A percentile compares a stretch with the other conserved stretches of the same genome.
Conservation (phyloP, 2,797 vertebrate genomes). For the Zonotrichia albicollis region DNA sequence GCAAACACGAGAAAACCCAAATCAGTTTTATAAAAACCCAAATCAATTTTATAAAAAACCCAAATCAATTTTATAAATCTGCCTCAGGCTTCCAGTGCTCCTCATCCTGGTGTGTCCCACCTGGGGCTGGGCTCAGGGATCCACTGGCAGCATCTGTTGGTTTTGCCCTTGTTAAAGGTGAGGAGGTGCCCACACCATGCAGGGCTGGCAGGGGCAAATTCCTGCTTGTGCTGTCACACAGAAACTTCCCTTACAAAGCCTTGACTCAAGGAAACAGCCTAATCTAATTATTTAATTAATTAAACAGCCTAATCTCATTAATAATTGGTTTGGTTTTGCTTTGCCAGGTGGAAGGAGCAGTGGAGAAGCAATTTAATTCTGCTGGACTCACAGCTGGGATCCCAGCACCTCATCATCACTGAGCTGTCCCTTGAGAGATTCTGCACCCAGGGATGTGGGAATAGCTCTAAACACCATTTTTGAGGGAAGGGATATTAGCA, state of each 20-base stretch:
- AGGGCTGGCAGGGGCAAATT: neutral
- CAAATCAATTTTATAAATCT: neutral
- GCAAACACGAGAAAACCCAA: neutral
- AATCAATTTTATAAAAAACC: neutral
- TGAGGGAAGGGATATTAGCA: neutral
- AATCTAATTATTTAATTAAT: neutral
- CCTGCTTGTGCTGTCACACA: neutral
- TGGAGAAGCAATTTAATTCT: neutral
- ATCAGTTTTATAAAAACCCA: too few species aligned
- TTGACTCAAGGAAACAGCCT: neutral
- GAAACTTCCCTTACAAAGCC: neutral
- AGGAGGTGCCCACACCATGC: neutral
- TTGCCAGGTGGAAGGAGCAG: neutral
- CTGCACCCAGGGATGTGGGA: neutral
- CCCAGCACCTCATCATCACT: neutral
- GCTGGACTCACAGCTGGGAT: neutral
- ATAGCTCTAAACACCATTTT: rapidly evolving
- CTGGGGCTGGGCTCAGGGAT: neutral
- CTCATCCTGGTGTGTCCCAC: rapidly evolving
- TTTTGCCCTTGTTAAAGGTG: neutral
- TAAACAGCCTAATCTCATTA: neutral
- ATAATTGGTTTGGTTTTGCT: neutral
- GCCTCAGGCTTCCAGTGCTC: neutral
- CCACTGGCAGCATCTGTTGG: neutral
- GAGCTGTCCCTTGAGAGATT: neutral